Evolutionary conservation across 2,888 invertebrate genomes (phyloP).

Genomic region (Lycaena phlaeas): DNA sequence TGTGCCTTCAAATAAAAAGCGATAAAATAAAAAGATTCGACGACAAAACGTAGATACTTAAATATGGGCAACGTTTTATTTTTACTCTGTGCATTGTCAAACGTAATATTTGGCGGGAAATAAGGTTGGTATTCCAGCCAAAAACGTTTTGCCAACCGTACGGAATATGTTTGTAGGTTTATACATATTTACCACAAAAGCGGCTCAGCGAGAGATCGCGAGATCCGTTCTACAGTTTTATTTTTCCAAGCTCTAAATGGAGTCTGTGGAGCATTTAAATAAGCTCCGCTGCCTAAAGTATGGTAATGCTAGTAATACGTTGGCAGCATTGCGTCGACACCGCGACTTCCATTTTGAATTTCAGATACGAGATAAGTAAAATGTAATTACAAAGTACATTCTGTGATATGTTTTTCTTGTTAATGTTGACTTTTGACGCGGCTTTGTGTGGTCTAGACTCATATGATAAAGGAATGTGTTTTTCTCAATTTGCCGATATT

Average conservation of each 20-base stretch:
- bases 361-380: slow-evolving; percentile 8
- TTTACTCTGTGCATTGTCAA: slow-evolving; percentile 9
- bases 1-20: slow-evolving; percentile 67
- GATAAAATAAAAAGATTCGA: slow-evolving; percentile 67
- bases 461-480: too few species aligned
- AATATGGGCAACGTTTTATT: slow-evolving; percentile 34
- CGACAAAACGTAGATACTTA: slow-evolving; percentile 68
- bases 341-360: slow-evolving; percentile 55
- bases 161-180: slow-evolving; percentile 35
- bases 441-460: too few species aligned
- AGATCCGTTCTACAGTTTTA: slow-evolving; percentile 68
- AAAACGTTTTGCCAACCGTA: slow-evolving; percentile 9
- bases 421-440: too few species aligned
- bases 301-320: slow-evolving; percentile 71
- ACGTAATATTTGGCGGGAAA: slow-evolving; percentile 2
- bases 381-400: slow-evolving; percentile 4
- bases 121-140: slow-evolving; percentile 15
- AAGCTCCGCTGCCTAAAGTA: slow-evolving; percentile 69
- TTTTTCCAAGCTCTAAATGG: slow-evolving; percentile 73
- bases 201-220: slow-evolving; percentile 68
- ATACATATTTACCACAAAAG: slow-evolving; percentile 73
- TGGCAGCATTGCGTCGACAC: slow-evolving; percentile 53
- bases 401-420: background rate
- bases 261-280: slow-evolving; percentile 74
- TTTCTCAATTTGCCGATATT: too few species aligned